Evolutionary conservation across 2,797 vertebrate species (phyloP), one percentile per base, ranked within the genome.

Genomic region (Mormyrus proboscirostris): DNA sequence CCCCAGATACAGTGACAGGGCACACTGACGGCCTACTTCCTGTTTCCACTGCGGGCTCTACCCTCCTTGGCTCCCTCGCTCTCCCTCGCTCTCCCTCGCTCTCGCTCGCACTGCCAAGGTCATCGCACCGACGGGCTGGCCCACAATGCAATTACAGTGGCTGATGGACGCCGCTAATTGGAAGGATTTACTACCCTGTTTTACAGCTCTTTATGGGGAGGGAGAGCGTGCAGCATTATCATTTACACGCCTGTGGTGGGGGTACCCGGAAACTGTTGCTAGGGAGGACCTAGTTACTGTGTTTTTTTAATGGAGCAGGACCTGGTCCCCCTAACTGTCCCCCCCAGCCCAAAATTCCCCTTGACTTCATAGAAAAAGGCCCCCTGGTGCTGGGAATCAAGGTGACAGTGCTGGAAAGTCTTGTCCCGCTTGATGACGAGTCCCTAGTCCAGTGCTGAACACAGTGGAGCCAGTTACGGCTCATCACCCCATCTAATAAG

Each of bases 121-220:
- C 96, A 96, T 95, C 94, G 93, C 93, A 14, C 92, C 93, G 94
- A 93, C 94, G 93, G 94, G 94, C 95, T 95, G 95, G 33, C 94
- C 50, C 93, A 94, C 95, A 95, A 95, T 96, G 95, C 95, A 96
- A 96, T 96, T 96, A 96, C 95, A 94, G 93, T 93, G 93, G 95
- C 96, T 96, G 96, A 96, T 96, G 94, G 95, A 96, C 94, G 93
- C 93, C 93, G 94, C 95, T 96, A 96, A 96, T 96, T 96, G 96
- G 94, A 93, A 92, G 94, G 95, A 96, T 96, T 96, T 95, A 96
- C 95, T 95, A 93, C 93, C 93, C 93, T 92, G 94, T 96, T 96
- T 96, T 96, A 95, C 96, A 95, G 95, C 95, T 94, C 95, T 95
- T 96, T 95, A 95, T 95, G 95, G 96, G 95, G 93, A 95, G 95